These are phyloP conservation scores for Silurus aristotelis DNA, from an alignment of 2,797 vertebrate species.

Conservation along the genomic window DNA sequence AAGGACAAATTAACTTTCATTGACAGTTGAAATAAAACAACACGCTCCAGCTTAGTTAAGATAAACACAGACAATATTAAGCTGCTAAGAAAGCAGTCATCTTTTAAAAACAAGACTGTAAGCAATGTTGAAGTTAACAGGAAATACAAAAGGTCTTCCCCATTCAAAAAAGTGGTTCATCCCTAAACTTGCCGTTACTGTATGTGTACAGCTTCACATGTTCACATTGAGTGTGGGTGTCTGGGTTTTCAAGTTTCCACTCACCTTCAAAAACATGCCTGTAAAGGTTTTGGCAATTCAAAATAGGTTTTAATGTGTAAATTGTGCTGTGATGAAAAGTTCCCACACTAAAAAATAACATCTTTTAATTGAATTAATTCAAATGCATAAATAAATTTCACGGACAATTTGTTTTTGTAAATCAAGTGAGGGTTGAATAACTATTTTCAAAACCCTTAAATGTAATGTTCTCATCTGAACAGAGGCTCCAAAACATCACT, in stretches of 20 bases:
- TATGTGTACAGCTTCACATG: not conserved
- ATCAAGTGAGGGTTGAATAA: too few relatives aligned
- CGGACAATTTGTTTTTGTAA: too few relatives aligned
- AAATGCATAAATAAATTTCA: too few relatives aligned
- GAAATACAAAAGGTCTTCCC: not conserved
- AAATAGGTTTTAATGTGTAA: not conserved
- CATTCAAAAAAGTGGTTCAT: not conserved
- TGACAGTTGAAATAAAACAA: not conserved
- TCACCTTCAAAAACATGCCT: not conserved
- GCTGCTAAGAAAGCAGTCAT: not conserved
- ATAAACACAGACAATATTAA: not conserved
- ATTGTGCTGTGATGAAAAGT: not conserved
- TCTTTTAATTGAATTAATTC: too few relatives aligned
- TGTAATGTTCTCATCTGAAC: too few relatives aligned
- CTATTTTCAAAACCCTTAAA: too few relatives aligned
- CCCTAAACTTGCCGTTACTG: not conserved
- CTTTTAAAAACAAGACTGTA: not conserved
- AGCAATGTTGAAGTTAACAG: not conserved
- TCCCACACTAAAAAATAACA: too few relatives aligned
- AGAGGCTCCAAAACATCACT: not conserved
- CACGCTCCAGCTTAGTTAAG: not conserved
- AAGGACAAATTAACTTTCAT: not conserved
- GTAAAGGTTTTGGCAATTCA: not conserved
- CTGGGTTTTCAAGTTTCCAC: not conserved
- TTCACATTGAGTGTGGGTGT: not conserved